A percentile compares a stretch with the other conserved stretches of the same genome.
Evolutionary conservation across 2,888 invertebrate species (phyloP).

Genomic region (Nasonovia ribisnigri): DNA sequence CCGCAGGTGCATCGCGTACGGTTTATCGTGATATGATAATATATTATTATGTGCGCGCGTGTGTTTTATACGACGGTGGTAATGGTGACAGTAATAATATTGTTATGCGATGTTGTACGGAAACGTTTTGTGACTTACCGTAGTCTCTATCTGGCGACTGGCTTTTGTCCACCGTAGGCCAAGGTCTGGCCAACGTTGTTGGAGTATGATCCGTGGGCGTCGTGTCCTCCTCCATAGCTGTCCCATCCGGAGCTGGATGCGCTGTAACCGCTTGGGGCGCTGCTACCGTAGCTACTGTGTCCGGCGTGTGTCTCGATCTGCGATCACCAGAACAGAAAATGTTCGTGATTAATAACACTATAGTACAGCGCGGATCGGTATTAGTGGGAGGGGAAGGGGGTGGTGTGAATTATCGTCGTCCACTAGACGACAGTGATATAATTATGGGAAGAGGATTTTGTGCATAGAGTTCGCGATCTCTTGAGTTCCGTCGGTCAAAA

Average conservation of each 20-base stretch:
- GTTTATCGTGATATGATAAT: neutral
- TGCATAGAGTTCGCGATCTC: neutral
- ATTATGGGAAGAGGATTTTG: neutral
- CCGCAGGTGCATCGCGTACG: neutral
- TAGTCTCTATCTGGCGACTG: slow-evolving; percentile 67
- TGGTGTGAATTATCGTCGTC: neutral
- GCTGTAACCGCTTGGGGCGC: slow-evolving; percentile 68
- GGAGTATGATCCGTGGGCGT: slow-evolving; percentile 72
- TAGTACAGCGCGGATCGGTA: neutral
- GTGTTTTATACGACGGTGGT: neutral
- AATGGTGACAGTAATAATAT: neutral
- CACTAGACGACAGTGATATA: neutral
- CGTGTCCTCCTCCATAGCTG: slow-evolving; percentile 68
- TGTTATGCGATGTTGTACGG: neutral
- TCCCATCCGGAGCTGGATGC: slow-evolving; percentile 68
- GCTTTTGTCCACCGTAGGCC: slow-evolving; percentile 73
- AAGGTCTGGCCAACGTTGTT: slow-evolving; percentile 73
- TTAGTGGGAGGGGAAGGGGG: neutral
- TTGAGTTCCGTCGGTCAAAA: slow-evolving; percentile 4
- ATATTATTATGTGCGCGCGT: neutral
- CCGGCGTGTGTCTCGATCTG: slow-evolving; percentile 67
- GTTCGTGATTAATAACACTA: neutral
- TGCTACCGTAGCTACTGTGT: slow-evolving; percentile 67
- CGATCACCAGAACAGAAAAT: neutral
- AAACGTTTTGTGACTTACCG: slow-evolving; percentile 16